phyloP scores from a whole-genome alignment of 2,888 invertebrate genomes.

The Theretra japonica region DNA sequence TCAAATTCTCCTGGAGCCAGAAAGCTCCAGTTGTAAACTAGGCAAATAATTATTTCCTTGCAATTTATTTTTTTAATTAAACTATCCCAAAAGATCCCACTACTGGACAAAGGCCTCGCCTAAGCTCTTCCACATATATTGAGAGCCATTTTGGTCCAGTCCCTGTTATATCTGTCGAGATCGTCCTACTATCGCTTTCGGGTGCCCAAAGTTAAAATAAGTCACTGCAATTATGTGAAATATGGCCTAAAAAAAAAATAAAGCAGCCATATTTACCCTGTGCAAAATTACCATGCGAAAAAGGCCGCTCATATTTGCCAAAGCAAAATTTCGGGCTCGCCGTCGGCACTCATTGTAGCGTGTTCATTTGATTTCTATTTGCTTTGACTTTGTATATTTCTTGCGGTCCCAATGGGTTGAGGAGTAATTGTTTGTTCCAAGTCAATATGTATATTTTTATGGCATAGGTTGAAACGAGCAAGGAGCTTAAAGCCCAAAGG shows the following conservation, averaged over 20 bases:
- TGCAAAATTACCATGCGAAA: conserved; percentile 14
- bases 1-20: too few relatives aligned
- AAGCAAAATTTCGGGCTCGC: conserved; percentile 1
- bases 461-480: background rate
- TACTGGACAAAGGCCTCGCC: too few relatives aligned
- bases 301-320: conserved; percentile 1
- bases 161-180: too few relatives aligned
- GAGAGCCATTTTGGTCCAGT: too few relatives aligned
- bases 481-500: too few relatives aligned
- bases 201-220: background rate
- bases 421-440: background rate
- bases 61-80: too few relatives aligned
- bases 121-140: too few relatives aligned
- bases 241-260: background rate
- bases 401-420: background rate
- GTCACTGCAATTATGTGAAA: conserved; percentile 2
- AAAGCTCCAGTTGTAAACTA: too few relatives aligned
- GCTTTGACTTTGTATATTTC: background rate
- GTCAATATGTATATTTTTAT: background rate
- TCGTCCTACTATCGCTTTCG: too few relatives aligned
- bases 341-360: conserved; percentile 6
- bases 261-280: conserved; percentile 3
- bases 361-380: conserved; percentile 13
- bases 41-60: too few relatives aligned
- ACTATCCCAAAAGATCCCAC: too few relatives aligned